Evolutionary conservation across 1,140 invertebrate genomes (phyloP).

Genomic region (Pteromalus puparum): DNA sequence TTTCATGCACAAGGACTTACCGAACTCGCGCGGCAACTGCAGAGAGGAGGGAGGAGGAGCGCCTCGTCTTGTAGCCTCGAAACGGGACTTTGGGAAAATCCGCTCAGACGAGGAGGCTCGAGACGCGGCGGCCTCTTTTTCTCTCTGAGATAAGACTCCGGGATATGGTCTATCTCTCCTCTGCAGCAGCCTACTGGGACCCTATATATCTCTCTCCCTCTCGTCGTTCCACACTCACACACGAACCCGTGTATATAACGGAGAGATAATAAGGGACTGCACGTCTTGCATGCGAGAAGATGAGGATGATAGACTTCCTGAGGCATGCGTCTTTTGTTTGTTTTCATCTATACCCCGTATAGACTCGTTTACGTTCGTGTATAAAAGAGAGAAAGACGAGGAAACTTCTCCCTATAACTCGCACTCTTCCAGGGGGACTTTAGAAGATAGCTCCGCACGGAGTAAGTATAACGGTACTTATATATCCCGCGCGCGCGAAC

Average conservation of each 20-base stretch:
- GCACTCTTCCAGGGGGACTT: too few species aligned
- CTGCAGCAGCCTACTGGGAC: not conserved
- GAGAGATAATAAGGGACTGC: not conserved
- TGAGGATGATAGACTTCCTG: not conserved
- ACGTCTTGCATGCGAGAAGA: not conserved
- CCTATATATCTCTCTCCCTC: not conserved
- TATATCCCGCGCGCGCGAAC: slow-evolving; percentile 23
- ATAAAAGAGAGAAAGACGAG: too few species aligned
- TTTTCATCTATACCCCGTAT: not conserved
- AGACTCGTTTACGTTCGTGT: too few species aligned
- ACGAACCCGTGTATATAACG: not conserved
- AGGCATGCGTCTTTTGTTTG: slow-evolving; percentile 9
- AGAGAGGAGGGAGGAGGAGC: slow-evolving; percentile 9
- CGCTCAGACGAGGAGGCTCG: not conserved
- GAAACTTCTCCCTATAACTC: not conserved
- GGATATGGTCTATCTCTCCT: slow-evolving; percentile 1
- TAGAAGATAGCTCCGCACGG: not conserved
- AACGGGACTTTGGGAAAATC: slow-evolving; percentile 50
- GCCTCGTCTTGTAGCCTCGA: slow-evolving; percentile 21
- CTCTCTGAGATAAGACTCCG: slow-evolving; percentile 26
- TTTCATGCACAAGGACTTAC: slow-evolving; percentile 28
- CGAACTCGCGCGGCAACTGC: slow-evolving; percentile 29
- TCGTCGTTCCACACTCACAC: not conserved
- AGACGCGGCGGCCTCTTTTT: slow-evolving; percentile 27
- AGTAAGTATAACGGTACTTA: too few species aligned